Base-by-base conservation (phyloP, 2,888 invertebrate species). In the Neoitamus cyanurus region DNA sequence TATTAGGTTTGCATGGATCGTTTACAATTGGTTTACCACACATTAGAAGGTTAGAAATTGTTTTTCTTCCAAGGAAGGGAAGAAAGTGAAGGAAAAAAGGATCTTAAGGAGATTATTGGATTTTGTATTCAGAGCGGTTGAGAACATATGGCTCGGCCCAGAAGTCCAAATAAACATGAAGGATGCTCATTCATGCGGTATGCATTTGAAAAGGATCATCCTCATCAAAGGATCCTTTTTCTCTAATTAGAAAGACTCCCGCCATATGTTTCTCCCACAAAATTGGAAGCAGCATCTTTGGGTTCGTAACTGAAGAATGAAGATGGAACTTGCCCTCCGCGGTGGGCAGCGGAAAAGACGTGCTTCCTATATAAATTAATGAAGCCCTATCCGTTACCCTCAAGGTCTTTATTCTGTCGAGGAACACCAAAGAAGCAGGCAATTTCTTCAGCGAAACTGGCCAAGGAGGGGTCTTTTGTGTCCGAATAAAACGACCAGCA, bases 351-450 rank as follows among this genome's bases (percentile, higher is more conserved):
- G 25, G 20, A 25, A 58, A 58, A 58, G 15, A 58, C 20, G 58
- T 58, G 58, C 20, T 20, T 25, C 58, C 9, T 58, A 4, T 25
- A 20, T 3, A 73, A 34, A 73, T 75, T 75, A 75, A 75, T 58
- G 58, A 75, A 75, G 75, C 42, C 25, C 25, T 42, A 75, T 75
- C 75, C 42, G 42, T 34, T 75, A 25, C 42, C 6, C 11, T 20
- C 28, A 25, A 75, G 30, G 13, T 42, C 37, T 20, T 58, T 58
- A 58, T 25, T 58, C 58, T 58, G 25, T 75, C 42, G 15, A 58
- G 28, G 75, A 75, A 75, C 75, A 75, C 75, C 75, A 37, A 75
- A 42, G 25, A 42, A 75, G 77, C 77, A 37, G 46, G 77, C 42
- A 77, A 46, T 13, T 25, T 28, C 4, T 25, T 28, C 9, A 69